Evolutionary conservation across 37 sponge, comb jelly and placozoan genomes (phyloP).

Genomic region (Lycopodina hypogea): DNA sequence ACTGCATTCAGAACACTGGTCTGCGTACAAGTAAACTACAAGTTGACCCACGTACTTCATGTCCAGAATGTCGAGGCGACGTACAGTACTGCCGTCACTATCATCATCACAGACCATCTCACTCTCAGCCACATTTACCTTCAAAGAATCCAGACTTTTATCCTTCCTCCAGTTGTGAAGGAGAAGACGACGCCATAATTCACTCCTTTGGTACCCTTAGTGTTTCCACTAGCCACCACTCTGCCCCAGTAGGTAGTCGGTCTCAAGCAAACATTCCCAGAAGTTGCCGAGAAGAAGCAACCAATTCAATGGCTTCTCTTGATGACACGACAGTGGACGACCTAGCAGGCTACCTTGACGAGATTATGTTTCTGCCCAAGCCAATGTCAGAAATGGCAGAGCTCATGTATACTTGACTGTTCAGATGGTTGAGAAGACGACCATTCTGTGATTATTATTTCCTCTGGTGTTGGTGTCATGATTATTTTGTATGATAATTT

Average conservation of each 20-base stretch:
- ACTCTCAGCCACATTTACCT: background rate
- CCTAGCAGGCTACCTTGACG: constrained; percentile 80
- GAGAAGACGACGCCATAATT: background rate
- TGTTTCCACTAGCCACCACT: constrained; percentile 3
- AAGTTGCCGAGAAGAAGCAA: constrained; percentile 26
- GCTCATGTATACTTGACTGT: constrained; percentile 78
- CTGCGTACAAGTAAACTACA: too few species aligned
- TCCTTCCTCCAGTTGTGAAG: background rate
- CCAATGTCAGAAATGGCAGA: constrained; percentile 89
- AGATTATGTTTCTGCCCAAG: constrained; percentile 71
- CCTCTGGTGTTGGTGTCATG: background rate
- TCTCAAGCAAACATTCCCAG: background rate
- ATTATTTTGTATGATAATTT: background rate
- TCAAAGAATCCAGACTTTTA: background rate
- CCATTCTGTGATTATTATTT: background rate
- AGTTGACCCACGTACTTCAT: too few species aligned
- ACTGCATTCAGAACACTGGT: too few species aligned
- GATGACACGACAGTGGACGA: constrained; percentile 85
- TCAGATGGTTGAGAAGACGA: background rate
- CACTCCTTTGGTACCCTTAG: constrained; percentile 17
- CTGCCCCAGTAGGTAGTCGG: background rate
- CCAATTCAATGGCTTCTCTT: background rate
- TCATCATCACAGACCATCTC: too few species aligned
- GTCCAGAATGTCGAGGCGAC: too few species aligned
- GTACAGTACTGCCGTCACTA: too few species aligned